Conservation (phyloP, 2,888 invertebrate genomes). For the Xiphydria camelus region DNA sequence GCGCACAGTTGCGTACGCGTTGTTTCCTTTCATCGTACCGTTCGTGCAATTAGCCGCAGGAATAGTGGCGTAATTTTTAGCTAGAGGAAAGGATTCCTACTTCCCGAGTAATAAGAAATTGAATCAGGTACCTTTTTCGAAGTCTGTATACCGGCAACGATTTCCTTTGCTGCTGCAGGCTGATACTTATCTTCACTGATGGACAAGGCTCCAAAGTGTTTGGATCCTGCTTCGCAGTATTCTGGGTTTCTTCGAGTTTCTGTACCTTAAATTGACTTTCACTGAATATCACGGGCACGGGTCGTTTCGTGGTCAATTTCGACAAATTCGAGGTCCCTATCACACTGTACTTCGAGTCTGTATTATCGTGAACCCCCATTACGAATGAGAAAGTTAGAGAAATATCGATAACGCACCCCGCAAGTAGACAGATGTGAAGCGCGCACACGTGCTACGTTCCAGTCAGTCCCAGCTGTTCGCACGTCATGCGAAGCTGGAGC, state of each 20-base stretch:
- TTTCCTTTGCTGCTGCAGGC: slow-evolving; percentile 50
- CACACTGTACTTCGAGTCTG: slow-evolving; percentile 50
- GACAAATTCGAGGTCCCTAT: slow-evolving; percentile 44
- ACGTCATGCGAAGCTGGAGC: no score
- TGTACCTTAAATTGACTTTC: slow-evolving; percentile 36
- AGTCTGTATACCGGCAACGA: slow-evolving; percentile 55
- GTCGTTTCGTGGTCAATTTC: slow-evolving; percentile 45
- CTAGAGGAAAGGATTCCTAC: no score
- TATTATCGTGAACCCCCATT: slow-evolving; percentile 54
- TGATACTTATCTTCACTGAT: slow-evolving; percentile 20
- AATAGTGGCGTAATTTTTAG: no score
- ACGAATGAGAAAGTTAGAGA: no score
- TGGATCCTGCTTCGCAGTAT: slow-evolving; percentile 3
- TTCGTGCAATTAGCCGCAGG: no score
- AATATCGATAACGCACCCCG: no score
- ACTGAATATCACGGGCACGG: slow-evolving; percentile 37
- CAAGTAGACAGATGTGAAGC: no score
- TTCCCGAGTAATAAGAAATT: neutral
- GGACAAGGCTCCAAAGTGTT: no score
- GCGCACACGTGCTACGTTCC: no score
- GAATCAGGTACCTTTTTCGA: slow-evolving; percentile 49
- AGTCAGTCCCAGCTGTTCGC: no score
- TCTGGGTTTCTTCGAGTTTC: slow-evolving; percentile 31
- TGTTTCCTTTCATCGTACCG: no score
- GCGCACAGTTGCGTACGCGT: no score